Evolutionary conservation across 2,797 vertebrate species (phyloP), one percentile per base, ranked within the genome.

Genomic region (Brotogeris chrysoptera): DNA sequence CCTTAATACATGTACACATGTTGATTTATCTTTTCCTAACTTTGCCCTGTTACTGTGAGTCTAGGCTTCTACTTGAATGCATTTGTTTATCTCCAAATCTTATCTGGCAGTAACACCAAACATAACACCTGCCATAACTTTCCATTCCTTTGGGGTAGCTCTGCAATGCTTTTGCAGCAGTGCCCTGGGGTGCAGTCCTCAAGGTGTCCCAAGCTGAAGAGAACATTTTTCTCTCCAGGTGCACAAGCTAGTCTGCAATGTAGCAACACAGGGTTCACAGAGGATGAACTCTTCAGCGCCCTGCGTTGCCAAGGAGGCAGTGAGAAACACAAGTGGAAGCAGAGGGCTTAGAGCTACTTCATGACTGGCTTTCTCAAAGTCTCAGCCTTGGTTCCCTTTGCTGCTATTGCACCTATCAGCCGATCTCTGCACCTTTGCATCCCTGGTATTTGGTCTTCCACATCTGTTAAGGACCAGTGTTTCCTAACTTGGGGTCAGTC

Each of bases 401-500:
- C 72, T 94, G 82, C 76, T 86, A 4, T n/a, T 55, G 32, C 65
- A 71, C 44, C 60, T 78, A 61, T 88, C 90, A 83, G 71, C 27
- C 5, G 0, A 68, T 86, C 95, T 96, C 15, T 69, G 46, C 64
- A 79, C 61, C 28, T 71, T 10, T 57, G 64, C 87, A 72, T 43
- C 86, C 82, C 77, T 92, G 78, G 30, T 49, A 86, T 77, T 91
- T 24, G 73, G 70, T 24, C 60, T 89, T 79, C 70, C 88, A 24
- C 88, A 79, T 63, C 88, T 92, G 73, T 83, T 93, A 95, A 81
- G 69, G 70, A 63, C 34, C 59, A 81, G 94, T 30, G 82, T 94
- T 92, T 95, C 93, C 92, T 90, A 83, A 93, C 82, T 34, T 50
- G 20, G 13, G 95, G 94, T 94, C 91, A 88, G 70, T 63, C n/a